Evolutionary conservation across 37 sponge, comb jelly and placozoan genomes (phyloP), one percentile per base, ranked within the genome.

Genomic region (Cliona cf. orientalis): DNA sequence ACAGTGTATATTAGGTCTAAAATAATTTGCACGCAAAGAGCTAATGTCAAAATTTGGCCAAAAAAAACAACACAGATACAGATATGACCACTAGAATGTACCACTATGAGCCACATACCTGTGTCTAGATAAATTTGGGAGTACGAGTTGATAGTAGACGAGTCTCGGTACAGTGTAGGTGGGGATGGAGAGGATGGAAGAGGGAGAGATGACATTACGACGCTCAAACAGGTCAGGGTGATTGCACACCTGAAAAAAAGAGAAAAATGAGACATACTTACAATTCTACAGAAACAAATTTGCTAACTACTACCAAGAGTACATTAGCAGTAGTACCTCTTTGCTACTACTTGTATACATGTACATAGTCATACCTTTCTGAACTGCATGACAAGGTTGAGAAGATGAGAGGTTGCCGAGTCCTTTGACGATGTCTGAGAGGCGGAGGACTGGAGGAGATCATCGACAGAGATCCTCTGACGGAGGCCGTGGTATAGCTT

Each of bases 341-440:
- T 38, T 43, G 21, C 9, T 36, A 31, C 6, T 4, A 3, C 36
- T 68, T 22, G 7, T 28, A 7, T 19, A 32, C 69, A 68, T 32
- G 38, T 37, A 28, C 9, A 37, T 22, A 0, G 19, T 14, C 79
- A 32, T 22, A 95, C 96, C 95, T 97, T 97, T 72, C 97, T 91
- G 61, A 97, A 94, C 85, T 97, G 97, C 95, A 97, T 97, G 46
- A 97, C 97, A 5, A 97, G 83, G 73, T 97, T 97, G 90, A 97
- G 93, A 45, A 97, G 90, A 63, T 78, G 89, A 0, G 86, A 90
- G 37, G 93, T 85, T 61, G 94, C 42, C 21, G 90, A 73, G 38
- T 82, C 75, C n/a, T 58, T 40, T 14, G 75, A 34, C 25, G 83
- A 79, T 28, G 86, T 21, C 33, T 62, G 79, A 46, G 72, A 35